Conservation (phyloP, 2,888 invertebrate genomes). For the Acanthacorydalis orientalis region DNA sequence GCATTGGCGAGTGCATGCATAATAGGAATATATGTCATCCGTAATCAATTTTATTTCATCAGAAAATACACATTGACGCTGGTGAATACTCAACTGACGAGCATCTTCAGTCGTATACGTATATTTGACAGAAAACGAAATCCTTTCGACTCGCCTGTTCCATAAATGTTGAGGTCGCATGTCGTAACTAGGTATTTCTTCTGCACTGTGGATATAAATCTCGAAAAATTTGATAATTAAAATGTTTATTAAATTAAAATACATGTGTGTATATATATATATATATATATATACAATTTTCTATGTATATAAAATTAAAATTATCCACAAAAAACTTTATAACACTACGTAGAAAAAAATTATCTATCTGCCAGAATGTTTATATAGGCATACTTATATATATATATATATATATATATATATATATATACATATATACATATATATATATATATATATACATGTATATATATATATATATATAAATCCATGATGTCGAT, state of each 20-base stretch:
- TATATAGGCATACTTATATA: no score
- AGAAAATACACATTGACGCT: slow-evolving; percentile 54
- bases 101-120: slow-evolving; percentile 64
- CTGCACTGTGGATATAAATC: slow-evolving; percentile 49
- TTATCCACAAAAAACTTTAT: no score
- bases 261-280: slow-evolving; percentile 6
- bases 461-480: no score
- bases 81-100: slow-evolving; percentile 44
- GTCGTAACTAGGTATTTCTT: slow-evolving; percentile 53
- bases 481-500: no score
- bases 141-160: slow-evolving; percentile 40
- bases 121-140: slow-evolving; percentile 53
- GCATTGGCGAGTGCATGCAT: slow-evolving; percentile 58
- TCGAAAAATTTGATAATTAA: slow-evolving; percentile 12
- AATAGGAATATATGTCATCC: slow-evolving; percentile 46
- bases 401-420: no score
- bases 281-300: slow-evolving; percentile 9
- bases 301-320: no score
- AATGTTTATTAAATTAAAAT: slow-evolving; percentile 13
- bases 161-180: slow-evolving; percentile 53
- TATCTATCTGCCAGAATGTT: no score
- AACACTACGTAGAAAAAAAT: no score
- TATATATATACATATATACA: no score
- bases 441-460: no score
- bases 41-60: slow-evolving; percentile 47